Base-by-base conservation (phyloP, 1,140 invertebrate species). In the Trichonephila inaurata region DNA sequence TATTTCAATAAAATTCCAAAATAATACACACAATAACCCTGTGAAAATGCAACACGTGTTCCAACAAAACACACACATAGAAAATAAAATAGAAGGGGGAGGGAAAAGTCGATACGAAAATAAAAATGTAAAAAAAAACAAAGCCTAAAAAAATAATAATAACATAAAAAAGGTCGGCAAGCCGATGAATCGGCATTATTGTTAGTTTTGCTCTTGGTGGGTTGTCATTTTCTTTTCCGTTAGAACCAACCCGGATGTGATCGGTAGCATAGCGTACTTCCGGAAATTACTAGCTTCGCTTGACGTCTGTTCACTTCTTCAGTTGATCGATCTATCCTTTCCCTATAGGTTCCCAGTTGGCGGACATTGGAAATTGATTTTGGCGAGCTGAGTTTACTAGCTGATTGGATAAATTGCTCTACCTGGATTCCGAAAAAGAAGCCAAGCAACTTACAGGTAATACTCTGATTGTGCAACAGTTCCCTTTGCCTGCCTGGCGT, bases 181-280 rank as follows among this genome's bases (percentile, higher is more conserved):
- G 77, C 89, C 90, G 90, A 92, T 92, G 90, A 92, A 92, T 92
- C 90, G 90, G 82, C 90, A 58, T 85, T 92, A 92, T 92, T 85
- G 90, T 92, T 92, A 92, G 90, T 92, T 92, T 69, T 92, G 90
- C 90, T 83, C 81, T 92, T 66, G 60, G 77, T 66, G 33, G 81
- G 90, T 92, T 92, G 90, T 92, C 60, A 85, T 85, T 91, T 92
- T 92, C 61, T 85, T 91, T 85, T 64, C 58, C 64, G 72, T 77
- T 77, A 77, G 72, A 33, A 28, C 51, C 33, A 44, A 60, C 72
- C 69, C 72, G 72, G 90, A 92, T 85, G 90, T 85, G 90, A 92
- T 92, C 90, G 90, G 90, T 92, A 92, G 90, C 81, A 92, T 92
- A 92, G 90, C 85, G 81, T 85, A 92, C 62, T 85, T 92, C 90